Base-by-base conservation (phyloP, 2,113 vertebrate genomes). In the Callocephalon fimbriatum region DNA sequence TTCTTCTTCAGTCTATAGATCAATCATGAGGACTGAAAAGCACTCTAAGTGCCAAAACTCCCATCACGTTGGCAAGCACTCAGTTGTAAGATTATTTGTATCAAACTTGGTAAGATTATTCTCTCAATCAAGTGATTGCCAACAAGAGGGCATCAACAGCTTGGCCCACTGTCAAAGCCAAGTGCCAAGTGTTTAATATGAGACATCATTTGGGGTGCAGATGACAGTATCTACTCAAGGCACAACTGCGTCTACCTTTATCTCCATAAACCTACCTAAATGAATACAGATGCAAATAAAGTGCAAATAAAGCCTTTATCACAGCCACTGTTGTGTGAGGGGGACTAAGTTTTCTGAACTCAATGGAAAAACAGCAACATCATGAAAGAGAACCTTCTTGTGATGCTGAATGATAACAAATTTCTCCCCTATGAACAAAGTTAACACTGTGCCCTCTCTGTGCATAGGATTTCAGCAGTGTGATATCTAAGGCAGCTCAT, bases 381-480 rank as follows among this genome's bases (percentile, higher is more conserved):
- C 27, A 26, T 1, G 4, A 42, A 35, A 50, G 50, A 75, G 27
- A 67, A 16, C 6, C 9, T 48, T 54, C 29, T 81, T 21, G 13
- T 2, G 18, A 26, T 35, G 47, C 14, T 32, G 22, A 67, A 32
- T 3, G 15, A 35, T 1, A 26, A 45, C 56, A 45, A 54, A 50
- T 26, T 9, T 42, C 42, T 29, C 37, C 12, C 23, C 13, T 18
- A 1, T 9, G 38, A n/a, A 8, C 0, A 14, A 61, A 27, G 63
- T 51, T 51, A 73, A 50, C 0, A 0, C 11, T 1, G 0, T 6
- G 14, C 11, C 21, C 35, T 62, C 63, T 18, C 68, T 66, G 27
- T 7, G 53, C 11, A 1, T 0, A 27, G 37, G n/a, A 74, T 59
- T 85, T 58, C n/a, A n/a, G 54, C 10, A n/a, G 27, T 11, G 11